These are phyloP conservation scores for Oxystoma pomonae DNA, from an alignment of 2,888 invertebrate species.

Conservation along the genomic window DNA sequence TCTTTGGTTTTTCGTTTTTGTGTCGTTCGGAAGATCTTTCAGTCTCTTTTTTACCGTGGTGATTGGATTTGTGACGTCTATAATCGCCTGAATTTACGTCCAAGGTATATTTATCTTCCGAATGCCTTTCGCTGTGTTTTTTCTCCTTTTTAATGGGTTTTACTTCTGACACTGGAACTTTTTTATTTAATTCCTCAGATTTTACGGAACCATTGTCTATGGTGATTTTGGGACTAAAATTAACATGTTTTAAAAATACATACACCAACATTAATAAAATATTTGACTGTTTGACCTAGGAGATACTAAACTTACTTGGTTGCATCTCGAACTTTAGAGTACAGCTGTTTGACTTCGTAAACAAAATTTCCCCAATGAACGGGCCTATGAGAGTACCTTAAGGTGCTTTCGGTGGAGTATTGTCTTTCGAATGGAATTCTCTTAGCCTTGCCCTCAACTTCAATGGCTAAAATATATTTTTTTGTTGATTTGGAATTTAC, in stretches of 20 bases:
- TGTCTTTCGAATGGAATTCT: constrained; percentile 49
- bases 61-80: constrained; percentile 33
- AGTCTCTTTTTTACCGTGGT: constrained; percentile 24
- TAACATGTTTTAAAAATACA: background rate
- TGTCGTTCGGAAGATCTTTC: constrained; percentile 15
- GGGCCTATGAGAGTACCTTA: constrained; percentile 40
- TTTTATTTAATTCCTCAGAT: constrained; percentile 31
- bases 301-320: constrained; percentile 34
- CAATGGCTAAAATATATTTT: constrained; percentile 50
- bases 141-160: constrained; percentile 43
- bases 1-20: constrained; percentile 14
- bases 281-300: too few relatives aligned
- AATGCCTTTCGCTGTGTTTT: constrained; percentile 22
- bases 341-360: constrained; percentile 36
- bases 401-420: constrained; percentile 44
- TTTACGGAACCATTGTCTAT: constrained; percentile 43
- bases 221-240: constrained; percentile 43
- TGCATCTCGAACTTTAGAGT: constrained; percentile 39
- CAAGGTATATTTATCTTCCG: constrained; percentile 35
- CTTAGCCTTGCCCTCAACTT: constrained; percentile 56
- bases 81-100: constrained; percentile 36
- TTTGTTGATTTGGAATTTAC: background rate
- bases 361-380: constrained; percentile 41
- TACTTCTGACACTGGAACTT: constrained; percentile 34
- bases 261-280: too few relatives aligned